A percentile compares a stretch with the other conserved stretches of the same genome.
phyloP scores from a whole-genome alignment of 2,797 vertebrate genomes.

The Channa striata region DNA sequence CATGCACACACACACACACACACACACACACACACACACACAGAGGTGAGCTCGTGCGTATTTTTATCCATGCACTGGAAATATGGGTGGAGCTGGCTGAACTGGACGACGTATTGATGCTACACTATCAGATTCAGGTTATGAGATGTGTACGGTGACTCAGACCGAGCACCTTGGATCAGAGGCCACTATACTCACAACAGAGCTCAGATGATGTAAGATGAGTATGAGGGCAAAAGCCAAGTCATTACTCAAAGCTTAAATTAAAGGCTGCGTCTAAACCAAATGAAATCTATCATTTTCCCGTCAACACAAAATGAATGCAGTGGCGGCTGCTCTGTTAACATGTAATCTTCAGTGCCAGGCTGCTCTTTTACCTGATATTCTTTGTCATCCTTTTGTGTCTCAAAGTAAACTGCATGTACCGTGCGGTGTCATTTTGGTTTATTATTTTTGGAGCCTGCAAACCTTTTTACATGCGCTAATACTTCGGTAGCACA shows the following conservation, averaged over 20 bases:
- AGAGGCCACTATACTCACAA: slow-evolving; percentile 73
- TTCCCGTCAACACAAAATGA: slow-evolving; percentile 68
- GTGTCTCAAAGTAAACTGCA: slow-evolving; percentile 7
- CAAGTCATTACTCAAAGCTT: slow-evolving; percentile 75
- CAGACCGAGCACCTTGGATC: slow-evolving; percentile 66
- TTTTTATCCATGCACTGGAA: slow-evolving; percentile 46
- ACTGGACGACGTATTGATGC: slow-evolving; percentile 43
- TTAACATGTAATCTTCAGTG: slow-evolving; percentile 63
- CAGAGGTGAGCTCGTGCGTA: slow-evolving; percentile 32
- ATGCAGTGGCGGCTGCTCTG: slow-evolving; percentile 61
- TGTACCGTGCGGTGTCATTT: background rate
- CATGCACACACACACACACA: slow-evolving; percentile 27
- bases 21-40: slow-evolving; percentile 32
- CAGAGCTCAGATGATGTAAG: slow-evolving; percentile 59
- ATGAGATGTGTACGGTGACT: slow-evolving; percentile 58
- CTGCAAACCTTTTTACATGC: background rate
- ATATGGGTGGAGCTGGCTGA: slow-evolving; percentile 38
- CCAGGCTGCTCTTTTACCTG: slow-evolving; percentile 37
- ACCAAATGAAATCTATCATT: slow-evolving; percentile 78
- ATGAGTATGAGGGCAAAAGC: slow-evolving; percentile 74
- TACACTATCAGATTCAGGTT: slow-evolving; percentile 57
- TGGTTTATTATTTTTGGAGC: slow-evolving; percentile 5
- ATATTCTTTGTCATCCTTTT: slow-evolving; percentile 9
- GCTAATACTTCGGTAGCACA: background rate
- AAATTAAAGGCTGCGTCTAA: slow-evolving; percentile 76